These are phyloP conservation scores for Choristoneura fumiferana DNA, from an alignment of 1,140 invertebrate genomes.

Conservation along the genomic window DNA sequence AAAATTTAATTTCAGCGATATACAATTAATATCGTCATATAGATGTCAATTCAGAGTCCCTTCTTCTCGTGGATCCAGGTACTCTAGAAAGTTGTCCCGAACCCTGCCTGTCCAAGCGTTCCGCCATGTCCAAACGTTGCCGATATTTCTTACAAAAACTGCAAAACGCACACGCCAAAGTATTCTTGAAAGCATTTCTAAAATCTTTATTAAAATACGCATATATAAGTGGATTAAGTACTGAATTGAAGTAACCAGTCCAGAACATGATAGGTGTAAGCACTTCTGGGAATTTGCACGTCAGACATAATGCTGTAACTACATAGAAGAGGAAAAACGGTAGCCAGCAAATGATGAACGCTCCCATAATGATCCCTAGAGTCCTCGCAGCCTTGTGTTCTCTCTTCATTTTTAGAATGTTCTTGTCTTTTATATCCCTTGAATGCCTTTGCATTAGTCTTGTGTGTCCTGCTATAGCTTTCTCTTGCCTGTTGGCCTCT, in stretches of 20 bases:
- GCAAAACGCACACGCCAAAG: conserved; percentile 92
- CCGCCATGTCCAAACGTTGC: conserved; percentile 85
- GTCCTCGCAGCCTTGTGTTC: conserved; percentile 98
- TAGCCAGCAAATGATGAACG: conserved; percentile 96
- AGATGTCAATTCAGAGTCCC: conserved; percentile 62
- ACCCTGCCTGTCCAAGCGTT: conserved; percentile 63
- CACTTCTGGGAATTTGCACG: conserved; percentile 89
- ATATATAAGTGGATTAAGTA: conserved; percentile 97
- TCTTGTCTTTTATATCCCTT: conserved; percentile 87
- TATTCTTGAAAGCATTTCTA: conserved; percentile 97
- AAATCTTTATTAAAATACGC: conserved; percentile 99
- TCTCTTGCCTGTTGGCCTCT: conserved; percentile 95
- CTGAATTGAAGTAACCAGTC: conserved; percentile 99
- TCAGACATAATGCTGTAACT: conserved; percentile 86
- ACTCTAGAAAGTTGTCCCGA: conserved; percentile 58
- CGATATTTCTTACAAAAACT: conserved; percentile 85
- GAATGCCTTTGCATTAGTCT: conserved; percentile 86
- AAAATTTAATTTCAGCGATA: no score
- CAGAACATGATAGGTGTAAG: conserved; percentile 96
- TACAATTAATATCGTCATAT: no score
- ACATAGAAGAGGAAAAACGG: conserved; percentile 96
- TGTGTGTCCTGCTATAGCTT: conserved; percentile 87
- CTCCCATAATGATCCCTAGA: conserved; percentile 94
- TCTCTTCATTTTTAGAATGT: conserved; percentile 93
- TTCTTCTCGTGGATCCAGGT: conserved; percentile 51